Conservation (phyloP, 2,797 vertebrate species). For the Avahi laniger region DNA sequence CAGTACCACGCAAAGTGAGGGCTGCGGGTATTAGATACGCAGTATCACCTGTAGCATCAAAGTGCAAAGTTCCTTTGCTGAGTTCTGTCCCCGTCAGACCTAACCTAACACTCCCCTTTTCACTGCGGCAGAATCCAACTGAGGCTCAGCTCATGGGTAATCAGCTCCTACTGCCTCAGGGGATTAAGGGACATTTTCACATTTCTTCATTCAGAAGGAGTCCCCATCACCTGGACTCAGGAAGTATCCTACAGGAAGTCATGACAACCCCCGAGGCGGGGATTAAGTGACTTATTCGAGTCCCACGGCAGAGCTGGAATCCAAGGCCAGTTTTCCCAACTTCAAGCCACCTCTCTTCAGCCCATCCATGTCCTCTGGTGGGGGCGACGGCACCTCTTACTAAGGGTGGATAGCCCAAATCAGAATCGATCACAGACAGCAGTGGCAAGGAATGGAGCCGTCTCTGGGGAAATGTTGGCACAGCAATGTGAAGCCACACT, state of each 20-base stretch:
- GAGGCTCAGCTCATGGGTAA: not conserved
- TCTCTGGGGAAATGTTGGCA: not conserved
- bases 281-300: not conserved
- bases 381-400: not conserved
- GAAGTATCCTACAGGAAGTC: not conserved
- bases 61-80: not conserved
- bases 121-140: not conserved
- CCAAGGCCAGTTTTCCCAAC: not conserved
- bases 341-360: not conserved
- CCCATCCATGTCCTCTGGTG: not conserved
- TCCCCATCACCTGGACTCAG: not conserved
- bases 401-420: not conserved
- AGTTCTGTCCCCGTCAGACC: not conserved
- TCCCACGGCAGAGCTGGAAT: not conserved
- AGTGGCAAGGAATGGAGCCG: not conserved
- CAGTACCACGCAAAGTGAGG: not conserved
- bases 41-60: not conserved
- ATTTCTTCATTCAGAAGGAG: not conserved
- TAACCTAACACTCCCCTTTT: not conserved
- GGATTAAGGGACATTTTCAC: not conserved
- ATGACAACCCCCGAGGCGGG: not conserved
- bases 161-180: not conserved
- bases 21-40: not conserved
- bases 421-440: not conserved
- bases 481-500: not conserved